Evolutionary conservation across 2,113 vertebrate species (phyloP), one percentile per base, ranked within the genome.

Genomic region (Phalacrocorax carbo): DNA sequence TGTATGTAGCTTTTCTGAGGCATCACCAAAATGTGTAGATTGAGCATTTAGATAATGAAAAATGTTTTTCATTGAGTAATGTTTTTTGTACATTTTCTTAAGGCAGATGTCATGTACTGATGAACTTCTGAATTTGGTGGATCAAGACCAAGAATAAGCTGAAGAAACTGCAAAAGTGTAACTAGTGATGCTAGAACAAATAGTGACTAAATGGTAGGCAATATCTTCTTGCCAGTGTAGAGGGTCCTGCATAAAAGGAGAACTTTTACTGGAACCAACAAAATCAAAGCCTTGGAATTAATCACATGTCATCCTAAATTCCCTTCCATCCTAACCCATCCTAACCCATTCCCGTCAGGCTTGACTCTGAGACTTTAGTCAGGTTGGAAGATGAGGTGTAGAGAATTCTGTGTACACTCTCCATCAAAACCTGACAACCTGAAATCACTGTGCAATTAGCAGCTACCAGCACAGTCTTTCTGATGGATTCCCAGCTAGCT

Each of bases 361-460:
- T 58, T 81, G 75, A 27, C 40, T 90, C 32, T 22, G 27, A 88
- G 65, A 77, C 18, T 82, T 90, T 10, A 90, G 36, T 64, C 60
- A 65, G 48, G 69, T 0, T 72, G 36, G 66, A 91, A 66, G 46
- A 87, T 44, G 42, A 93, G 16, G 15, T 57, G 23, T 60, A 90
- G 36, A 78, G 36, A 72, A 61, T 83, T 88, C 48, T 29, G 38
- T 64, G 64, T 72, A 57, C 30, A 19, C 27, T 66, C 44, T 83
- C 48, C 22, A 65, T 94, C 81, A 94, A 82, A 40, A 23, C n/a
- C 19, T 2, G 11, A 77, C n/a, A 82, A 70, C 7, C 20, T 71
- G 58, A 96, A 93, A 86, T 18, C 64, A 40, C n/a, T 38, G 26
- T 49, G 57, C 78, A 91, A 90, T 92, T 94, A 90, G 46, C n/a